These are phyloP conservation scores for Elaphurus davidianus DNA, from an alignment of 2,113 vertebrate genomes.

Conservation along the genomic window DNA sequence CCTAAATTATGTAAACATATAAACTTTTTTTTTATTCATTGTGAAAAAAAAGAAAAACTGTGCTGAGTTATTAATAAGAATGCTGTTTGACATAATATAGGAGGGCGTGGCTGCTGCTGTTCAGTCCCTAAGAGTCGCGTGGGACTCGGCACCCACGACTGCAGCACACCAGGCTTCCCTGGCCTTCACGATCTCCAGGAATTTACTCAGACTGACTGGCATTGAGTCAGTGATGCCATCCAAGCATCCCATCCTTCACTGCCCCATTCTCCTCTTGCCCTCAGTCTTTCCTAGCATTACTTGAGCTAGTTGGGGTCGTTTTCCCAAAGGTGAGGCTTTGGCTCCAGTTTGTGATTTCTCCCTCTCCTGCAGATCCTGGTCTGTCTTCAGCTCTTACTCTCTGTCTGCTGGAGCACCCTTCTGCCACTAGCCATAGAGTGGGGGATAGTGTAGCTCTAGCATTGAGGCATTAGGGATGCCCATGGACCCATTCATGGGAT, in stretches of 20 bases:
- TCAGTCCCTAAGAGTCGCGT: background rate
- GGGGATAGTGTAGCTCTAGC: background rate
- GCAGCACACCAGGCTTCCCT: background rate
- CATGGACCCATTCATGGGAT: background rate
- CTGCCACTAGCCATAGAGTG: background rate
- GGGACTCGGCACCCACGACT: background rate
- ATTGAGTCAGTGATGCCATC: background rate
- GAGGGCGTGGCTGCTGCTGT: background rate
- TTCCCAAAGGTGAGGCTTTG: background rate
- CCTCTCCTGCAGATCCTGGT: background rate
- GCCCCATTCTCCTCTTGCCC: background rate
- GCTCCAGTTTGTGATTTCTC: background rate
- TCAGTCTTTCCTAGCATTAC: background rate
- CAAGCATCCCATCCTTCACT: background rate
- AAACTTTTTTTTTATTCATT: background rate
- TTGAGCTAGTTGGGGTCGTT: background rate
- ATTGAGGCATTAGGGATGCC: background rate
- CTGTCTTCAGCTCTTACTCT: background rate
- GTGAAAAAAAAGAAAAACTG: background rate
- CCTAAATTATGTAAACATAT: constrained; percentile 12
- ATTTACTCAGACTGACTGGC: background rate
- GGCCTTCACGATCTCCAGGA: background rate
- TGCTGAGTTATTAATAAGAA: background rate
- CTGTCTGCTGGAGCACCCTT: background rate
- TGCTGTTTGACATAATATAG: background rate